Base-by-base conservation (phyloP, 2,797 vertebrate genomes). In the Allobates femoralis region DNA sequence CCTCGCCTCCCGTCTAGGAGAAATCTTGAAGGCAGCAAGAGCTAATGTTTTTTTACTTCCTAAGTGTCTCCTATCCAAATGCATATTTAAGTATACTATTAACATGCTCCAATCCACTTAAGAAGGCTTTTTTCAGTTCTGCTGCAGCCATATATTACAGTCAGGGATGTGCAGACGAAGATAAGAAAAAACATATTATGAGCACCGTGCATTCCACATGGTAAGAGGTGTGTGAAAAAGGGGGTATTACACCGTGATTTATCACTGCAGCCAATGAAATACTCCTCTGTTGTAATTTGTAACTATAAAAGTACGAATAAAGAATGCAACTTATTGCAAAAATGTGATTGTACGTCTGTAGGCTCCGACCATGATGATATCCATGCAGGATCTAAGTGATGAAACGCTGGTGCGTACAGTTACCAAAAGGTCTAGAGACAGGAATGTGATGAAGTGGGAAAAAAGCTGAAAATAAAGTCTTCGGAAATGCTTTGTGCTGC, bases 21-120 rank as follows among this genome's bases (percentile, higher is more conserved):
- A 91, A 95, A 94, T 90, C 89, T 92, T 92, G 93, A 89, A 53
- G 64, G 92, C 91, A 79, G 81, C 75, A 60, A 79, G 85, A 86
- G 67, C 53, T 79, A 78, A 78, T 79, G 75, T 64, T 79, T 50
- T 81, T 58, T 75, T 32, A 77, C 28, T 67, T 89, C 71, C 56
- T 55, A 76, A 69, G 74, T 73, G 76, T 84, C 55, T 84, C 55
- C 37, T 62, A 79, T 80, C 53, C 76, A 62, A 58, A 69, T 87
- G 86, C 76, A 87, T 84, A 84, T 87, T 84, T 87, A 84, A 84
- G 82, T 83, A 79, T 64, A 80, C 76, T 84, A 80, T 80, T 87
- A 84, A 80, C 82, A 87, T 79, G 58, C 56, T 74, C 55, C 71
- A 84, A 67, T 66, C 73, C 75, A 74, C 76, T 87, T 87, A 84